Evolutionary conservation across 2,113 vertebrate species (phyloP).

Genomic region (Mesoclemmys tuberculata): DNA sequence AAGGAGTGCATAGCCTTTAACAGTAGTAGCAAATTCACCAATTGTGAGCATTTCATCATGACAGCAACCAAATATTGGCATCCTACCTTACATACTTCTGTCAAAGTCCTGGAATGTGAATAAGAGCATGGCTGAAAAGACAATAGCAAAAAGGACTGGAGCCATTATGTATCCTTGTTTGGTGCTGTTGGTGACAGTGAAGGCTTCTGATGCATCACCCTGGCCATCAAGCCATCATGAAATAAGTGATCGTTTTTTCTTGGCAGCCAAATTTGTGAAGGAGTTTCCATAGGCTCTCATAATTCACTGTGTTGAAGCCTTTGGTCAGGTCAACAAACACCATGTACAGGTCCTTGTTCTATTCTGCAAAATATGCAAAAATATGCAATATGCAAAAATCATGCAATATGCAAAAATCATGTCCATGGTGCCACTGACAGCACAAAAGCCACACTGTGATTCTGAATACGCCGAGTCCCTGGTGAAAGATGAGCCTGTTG

Average conservation of each 20-base stretch:
- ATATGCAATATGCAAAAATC: too few relatives aligned
- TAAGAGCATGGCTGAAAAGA: neutral
- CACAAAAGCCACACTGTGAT: neutral
- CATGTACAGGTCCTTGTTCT: neutral
- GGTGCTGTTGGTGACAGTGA: neutral
- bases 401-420: neutral
- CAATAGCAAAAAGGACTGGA: neutral
- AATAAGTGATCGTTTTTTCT: neutral
- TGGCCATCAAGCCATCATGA: neutral
- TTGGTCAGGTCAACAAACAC: neutral
- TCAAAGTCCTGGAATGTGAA: neutral
- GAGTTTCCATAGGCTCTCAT: neutral
- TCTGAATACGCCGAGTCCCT: neutral
- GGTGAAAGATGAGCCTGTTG: neutral
- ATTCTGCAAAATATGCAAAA: too few relatives aligned
- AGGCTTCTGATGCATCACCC: neutral
- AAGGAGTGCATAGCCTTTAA: neutral
- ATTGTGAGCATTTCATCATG: accelerated
- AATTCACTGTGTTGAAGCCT: neutral
- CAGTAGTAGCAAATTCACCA: neutral
- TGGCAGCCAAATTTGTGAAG: neutral
- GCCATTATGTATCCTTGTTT: neutral
- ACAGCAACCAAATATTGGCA: neutral
- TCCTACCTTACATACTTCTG: neutral
- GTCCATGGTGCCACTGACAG: neutral